Conservation (phyloP, 2,888 invertebrate species). For the Cepaea hortensis region DNA sequence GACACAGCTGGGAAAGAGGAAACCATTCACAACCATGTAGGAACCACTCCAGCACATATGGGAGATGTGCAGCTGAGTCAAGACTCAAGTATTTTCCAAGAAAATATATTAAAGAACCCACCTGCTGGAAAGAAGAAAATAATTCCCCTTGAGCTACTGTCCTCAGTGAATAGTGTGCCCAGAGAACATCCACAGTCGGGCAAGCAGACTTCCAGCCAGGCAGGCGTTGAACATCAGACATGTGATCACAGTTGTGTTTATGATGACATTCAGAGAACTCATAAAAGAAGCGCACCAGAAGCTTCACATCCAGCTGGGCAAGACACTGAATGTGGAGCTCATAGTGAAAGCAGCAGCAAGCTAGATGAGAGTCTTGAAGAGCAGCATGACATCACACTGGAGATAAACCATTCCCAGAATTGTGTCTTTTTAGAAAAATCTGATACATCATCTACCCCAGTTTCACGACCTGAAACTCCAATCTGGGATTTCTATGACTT, state of each 20-base stretch:
- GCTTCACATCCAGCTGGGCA: neutral
- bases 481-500: conserved; percentile 69
- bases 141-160: conserved; percentile 34
- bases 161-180: neutral
- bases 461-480: conserved; percentile 66
- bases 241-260: conserved; percentile 16
- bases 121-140: conserved; percentile 36
- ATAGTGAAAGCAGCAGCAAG: neutral
- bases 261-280: conserved; percentile 33
- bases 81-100: neutral
- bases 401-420: neutral
- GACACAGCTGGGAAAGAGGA: neutral
- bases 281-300: neutral
- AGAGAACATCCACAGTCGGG: neutral
- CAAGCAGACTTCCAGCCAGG: neutral
- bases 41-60: neutral
- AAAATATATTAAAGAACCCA: neutral
- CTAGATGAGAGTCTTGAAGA: neutral
- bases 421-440: neutral
- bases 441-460: conserved; percentile 41
- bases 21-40: neutral
- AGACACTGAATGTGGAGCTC: neutral
- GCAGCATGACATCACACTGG: neutral
- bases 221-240: neutral
- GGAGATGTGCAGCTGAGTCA: neutral